These are phyloP conservation scores for Molanna angustata DNA, from an alignment of 2,888 invertebrate species.

Conservation along the genomic window DNA sequence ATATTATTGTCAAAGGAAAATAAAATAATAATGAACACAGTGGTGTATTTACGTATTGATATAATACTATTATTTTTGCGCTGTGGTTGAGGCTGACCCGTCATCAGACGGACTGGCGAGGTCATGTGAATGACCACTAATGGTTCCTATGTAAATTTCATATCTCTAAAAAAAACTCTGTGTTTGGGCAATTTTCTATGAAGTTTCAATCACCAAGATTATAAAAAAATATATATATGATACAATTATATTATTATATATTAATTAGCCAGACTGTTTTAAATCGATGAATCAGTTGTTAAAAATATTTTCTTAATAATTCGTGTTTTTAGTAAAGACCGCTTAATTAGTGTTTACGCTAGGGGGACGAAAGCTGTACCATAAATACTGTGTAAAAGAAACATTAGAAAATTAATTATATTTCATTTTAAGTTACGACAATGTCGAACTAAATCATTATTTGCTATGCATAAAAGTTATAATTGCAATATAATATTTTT, in stretches of 20 bases:
- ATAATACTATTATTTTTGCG: constrained; percentile 17
- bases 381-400: too few species aligned
- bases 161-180: constrained; percentile 31
- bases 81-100: constrained; percentile 30
- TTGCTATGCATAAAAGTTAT: too few species aligned
- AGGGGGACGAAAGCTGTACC: constrained; percentile 12
- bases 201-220: constrained; percentile 32
- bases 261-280: constrained; percentile 48
- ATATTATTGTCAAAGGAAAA: neutral
- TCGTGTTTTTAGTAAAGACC: constrained; percentile 32
- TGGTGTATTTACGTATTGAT: constrained; percentile 22
- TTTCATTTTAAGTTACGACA: too few species aligned
- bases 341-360: constrained; percentile 28
- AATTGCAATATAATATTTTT: too few species aligned
- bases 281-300: constrained; percentile 34
- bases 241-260: constrained; percentile 40
- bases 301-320: constrained; percentile 37
- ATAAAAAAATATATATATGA: constrained; percentile 1
- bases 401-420: too few species aligned
- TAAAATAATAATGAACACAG: constrained; percentile 14
- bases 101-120: constrained; percentile 21
- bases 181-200: constrained; percentile 33
- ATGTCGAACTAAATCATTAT: too few species aligned
- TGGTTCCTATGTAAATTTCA: constrained; percentile 62
- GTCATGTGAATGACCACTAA: constrained; percentile 39